Base-by-base conservation (phyloP, 2,113 vertebrate genomes). In the Crocuta crocuta region DNA sequence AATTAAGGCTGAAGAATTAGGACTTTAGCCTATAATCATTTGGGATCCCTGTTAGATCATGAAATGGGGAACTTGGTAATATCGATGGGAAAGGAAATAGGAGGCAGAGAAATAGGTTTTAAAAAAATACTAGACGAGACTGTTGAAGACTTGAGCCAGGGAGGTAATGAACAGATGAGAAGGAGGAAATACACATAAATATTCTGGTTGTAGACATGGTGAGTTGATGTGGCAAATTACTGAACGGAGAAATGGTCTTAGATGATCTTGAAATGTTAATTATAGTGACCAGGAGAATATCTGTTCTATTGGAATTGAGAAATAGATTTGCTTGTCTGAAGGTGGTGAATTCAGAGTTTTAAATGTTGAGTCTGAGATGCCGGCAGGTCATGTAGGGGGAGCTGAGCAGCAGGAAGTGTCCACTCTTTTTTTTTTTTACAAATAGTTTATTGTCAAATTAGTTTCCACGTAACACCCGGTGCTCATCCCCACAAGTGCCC, bases 1-100 rank as follows among this genome's bases (percentile, higher is more conserved):
- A 89, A 73, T 92, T 61, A 92, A 95, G n/a, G 48, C 53, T 76
- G 61, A 96, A 23, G 31, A 96, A 53, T 88, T 61, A 66, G 45
- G 7, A 68, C 31, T 83, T 91, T 66, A 78, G 39, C 28, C 16
- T 80, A 0, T 65, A 24, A 26, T 76, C 8, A 84, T 71, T 74
- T 76, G n/a, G 1, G 24, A 88, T n/a, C 13, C n/a, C 28, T 63
- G 5, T 83, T 91, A 79, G 35, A 31, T 76, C 53, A 81, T 63
- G 50, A 84, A 92, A 93, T 88, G 26, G 5, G 7, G 6, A 73
- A 79, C 73, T 92, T 87, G 48, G 2, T 88, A 70, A 65, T 91
- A 74, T 73, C 76, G 58, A 55, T 93, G 63, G 31, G n/a, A 76
- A 81, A 95, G 45, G 13, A 82, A 83, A 61, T 17, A 45, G 9